Evolutionary conservation across 2,888 invertebrate genomes (phyloP).

Genomic region (Sesia bembeciformis): DNA sequence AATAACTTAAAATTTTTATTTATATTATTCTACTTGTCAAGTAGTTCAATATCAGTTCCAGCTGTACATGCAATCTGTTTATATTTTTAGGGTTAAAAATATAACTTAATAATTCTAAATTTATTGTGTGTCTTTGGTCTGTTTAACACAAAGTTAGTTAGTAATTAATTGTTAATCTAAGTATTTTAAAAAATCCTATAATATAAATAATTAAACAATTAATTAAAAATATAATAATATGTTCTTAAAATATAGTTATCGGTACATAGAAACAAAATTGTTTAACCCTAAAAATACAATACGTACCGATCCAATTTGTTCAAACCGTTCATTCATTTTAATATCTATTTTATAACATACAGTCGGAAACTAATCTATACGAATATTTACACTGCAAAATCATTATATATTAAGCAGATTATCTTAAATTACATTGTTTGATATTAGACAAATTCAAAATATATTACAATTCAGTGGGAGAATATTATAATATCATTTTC

Average conservation of each 20-base stretch:
- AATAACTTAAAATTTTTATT: constrained; percentile 11
- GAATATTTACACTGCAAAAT: constrained; percentile 4
- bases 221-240: no score
- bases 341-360: neutral
- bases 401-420: neutral
- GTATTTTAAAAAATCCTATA: no score
- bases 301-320: no score
- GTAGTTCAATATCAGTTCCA: constrained; percentile 19
- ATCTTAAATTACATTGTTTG: neutral
- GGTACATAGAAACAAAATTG: no score
- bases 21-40: constrained; percentile 11
- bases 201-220: no score
- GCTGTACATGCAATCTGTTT: constrained; percentile 15
- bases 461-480: no score
- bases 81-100: neutral
- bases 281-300: no score
- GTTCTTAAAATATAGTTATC: no score
- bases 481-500: no score
- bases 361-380: neutral
- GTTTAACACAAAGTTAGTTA: neutral
- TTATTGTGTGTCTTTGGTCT: neutral
- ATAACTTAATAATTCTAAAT: neutral
- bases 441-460: no score
- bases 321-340: no score
- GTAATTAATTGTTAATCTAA: no score